These are phyloP conservation scores for Jaculus jaculus DNA, from an alignment of 2,113 vertebrate species.

Conservation along the genomic window DNA sequence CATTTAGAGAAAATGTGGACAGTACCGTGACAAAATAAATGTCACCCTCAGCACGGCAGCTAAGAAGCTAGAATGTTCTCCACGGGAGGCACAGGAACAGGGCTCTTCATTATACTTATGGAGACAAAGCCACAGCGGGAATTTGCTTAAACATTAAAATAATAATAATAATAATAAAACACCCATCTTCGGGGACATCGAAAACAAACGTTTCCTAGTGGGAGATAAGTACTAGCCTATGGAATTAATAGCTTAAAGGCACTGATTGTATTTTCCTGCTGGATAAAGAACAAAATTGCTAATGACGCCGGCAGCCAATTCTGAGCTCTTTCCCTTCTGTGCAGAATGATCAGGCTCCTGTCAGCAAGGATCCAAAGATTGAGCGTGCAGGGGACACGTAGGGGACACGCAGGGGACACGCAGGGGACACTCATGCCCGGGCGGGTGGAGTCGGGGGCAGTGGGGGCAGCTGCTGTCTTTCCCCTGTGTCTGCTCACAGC, in stretches of 20 bases:
- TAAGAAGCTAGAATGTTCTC: not conserved
- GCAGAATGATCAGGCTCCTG: not conserved
- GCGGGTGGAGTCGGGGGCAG: not conserved
- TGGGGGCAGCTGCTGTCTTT: not conserved
- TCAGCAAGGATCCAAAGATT: slow-evolving; percentile 11
- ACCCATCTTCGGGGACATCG: slow-evolving; percentile 15
- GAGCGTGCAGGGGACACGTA: not conserved
- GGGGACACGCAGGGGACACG: not conserved
- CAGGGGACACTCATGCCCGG: too few species aligned
- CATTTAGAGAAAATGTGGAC: not conserved
- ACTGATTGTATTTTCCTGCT: slow-evolving; percentile 37
- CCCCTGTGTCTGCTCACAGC: not conserved
- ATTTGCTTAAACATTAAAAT: slow-evolving; percentile 61
- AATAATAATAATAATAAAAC: not conserved
- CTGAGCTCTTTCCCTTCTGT: not conserved
- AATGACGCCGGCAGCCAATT: slow-evolving; percentile 43
- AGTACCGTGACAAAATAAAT: not conserved
- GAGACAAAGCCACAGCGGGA: slow-evolving; percentile 44
- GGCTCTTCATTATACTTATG: not conserved
- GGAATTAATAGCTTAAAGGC: slow-evolving; percentile 57
- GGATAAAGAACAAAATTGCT: slow-evolving; percentile 55
- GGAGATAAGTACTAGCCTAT: slow-evolving; percentile 34
- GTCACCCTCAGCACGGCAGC: not conserved
- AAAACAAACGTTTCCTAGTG: slow-evolving; percentile 55
- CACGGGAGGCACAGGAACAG: not conserved